A percentile compares a stretch with the other conserved stretches of the same genome.
Conservation (phyloP, 2,888 invertebrate species). For the Ephialtes manifestator region DNA sequence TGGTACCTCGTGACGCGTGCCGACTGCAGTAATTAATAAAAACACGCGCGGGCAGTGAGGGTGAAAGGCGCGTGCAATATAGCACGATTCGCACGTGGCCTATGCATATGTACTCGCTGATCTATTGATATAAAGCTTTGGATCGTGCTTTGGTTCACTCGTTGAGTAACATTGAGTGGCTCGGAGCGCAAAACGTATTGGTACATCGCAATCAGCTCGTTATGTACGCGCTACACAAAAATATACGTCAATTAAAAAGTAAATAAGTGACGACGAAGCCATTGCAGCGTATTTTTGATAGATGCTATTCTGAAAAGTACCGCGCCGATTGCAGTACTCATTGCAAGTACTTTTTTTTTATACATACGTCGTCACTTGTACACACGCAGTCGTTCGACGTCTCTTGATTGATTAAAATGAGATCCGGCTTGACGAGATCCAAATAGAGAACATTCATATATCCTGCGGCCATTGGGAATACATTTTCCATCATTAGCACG, state of each 20-base stretch:
- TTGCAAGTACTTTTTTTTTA: too few species aligned
- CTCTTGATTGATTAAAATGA: conserved; percentile 13
- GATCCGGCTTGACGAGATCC: conserved; percentile 23
- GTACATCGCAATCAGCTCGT: conserved; percentile 7
- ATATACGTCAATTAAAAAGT: conserved; percentile 16
- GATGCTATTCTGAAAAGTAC: background rate
- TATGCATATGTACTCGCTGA: conserved; percentile 3
- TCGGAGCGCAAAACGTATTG: conserved; percentile 5
- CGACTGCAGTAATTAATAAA: conserved; percentile 45
- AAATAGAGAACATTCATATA: background rate
- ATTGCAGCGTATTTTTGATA: background rate
- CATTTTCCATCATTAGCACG: conserved; percentile 33
- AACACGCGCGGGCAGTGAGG: conserved; percentile 11
- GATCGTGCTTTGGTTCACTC: conserved; percentile 19
- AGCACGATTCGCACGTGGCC: conserved; percentile 57
- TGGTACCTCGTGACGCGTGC: conserved; percentile 28
- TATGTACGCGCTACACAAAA: conserved; percentile 3
- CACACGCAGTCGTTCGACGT: background rate
- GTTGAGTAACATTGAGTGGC: conserved; percentile 1
- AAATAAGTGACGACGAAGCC: background rate
- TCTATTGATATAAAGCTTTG: conserved; percentile 49
- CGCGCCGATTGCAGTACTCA: background rate
- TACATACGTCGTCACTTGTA: background rate
- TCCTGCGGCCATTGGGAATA: conserved; percentile 1
- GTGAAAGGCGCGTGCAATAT: conserved; percentile 48